Base-by-base conservation (phyloP, 2,797 vertebrate genomes). In the Pantherophis vulpinus region DNA sequence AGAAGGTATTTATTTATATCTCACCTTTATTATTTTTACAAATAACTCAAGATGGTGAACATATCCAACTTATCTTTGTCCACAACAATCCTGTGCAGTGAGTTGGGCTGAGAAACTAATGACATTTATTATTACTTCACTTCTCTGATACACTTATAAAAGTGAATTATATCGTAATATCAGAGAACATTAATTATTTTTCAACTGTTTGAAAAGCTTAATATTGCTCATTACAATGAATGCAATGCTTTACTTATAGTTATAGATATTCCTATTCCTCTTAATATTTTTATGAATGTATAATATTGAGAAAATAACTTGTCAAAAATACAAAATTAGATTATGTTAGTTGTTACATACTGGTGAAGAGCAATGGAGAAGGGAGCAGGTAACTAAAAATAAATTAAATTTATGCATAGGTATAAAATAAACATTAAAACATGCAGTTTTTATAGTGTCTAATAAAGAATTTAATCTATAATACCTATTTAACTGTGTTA, bases 381-480 rank as follows among this genome's bases (percentile, higher is more conserved):
- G 23, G 86, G 25, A 29, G 29, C 25, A 7, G 8, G 25, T 54
- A 47, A 6, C 29, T 86, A 47, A 60, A 83, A 93, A 60, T 20
- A 83, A 54, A 7, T 16, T 70, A 86, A 25, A 59, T 90, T 51
- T 55, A 42, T 37, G 32, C 32, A 56, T 23, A 90, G 54, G 23
- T 79, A 90, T 86, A 90, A 42, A 93, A 32, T 56, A 86, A 90
- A n/a, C 23, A 66, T 61, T 87, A 91, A 91, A 47, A 90, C 87
- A 51, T 74, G 27, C 8, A 79, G 20, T 54, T 88, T 74, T 58
- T 27, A 18, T 93, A 63, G 83, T 47, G 58, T 90, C 51, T 90
- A 90, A 63, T 47, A 63, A 90, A 51, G 27, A 37, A 90, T 37
- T 58, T 90, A 93, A 93, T 87, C 27, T 66, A 87, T 61, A 87